Evolutionary conservation across 2,797 vertebrate species (phyloP), one percentile per base, ranked within the genome.

Genomic region (Lagodon rhomboides): DNA sequence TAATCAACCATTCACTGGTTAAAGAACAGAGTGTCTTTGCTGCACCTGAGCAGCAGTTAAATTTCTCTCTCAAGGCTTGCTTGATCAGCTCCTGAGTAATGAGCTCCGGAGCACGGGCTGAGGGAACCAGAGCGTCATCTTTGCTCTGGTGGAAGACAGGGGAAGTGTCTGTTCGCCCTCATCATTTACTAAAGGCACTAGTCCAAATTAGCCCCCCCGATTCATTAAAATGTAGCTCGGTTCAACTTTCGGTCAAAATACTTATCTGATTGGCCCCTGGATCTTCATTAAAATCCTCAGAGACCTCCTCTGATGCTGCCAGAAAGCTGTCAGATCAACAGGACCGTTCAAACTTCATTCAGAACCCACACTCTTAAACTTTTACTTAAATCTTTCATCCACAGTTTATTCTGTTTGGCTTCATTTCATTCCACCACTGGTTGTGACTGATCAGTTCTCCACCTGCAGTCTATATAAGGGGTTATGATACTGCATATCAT

Each of bases 41-140:
- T 70, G 51, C 34, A 79, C 64, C 55, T 66, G 46, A 75, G 68
- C 64, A 49, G 66, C 70, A 54, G 54, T 23, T 64, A 54, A 73
- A 79, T 73, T 63, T 17, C 54, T 38, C 46, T 61, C n/a, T 34
- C 34, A 10, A 27, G 1, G 4, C 25, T 56, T 69, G 51, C 43
- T 55, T 59, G 20, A 75, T 79, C 41, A 56, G 61, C n/a, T 66
- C 30, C 51, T 64, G 56, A 54, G 56, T 80, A 73, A 86, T 66
- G 70, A 67, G 70, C 51, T 54, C 22, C 7, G 10, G 30, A 64
- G 20, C 2, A n/a, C 23, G 25, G 23, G 46, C 11, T 18, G 53
- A 73, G 11, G 22, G 55, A 43, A 44, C 46, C 44, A 5, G 51
- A 54, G 18, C 55, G 18, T 30, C 20, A 23, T 53, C 49, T 71